phyloP scores from a whole-genome alignment of 2,888 invertebrate genomes.

The Papilio elwesi region DNA sequence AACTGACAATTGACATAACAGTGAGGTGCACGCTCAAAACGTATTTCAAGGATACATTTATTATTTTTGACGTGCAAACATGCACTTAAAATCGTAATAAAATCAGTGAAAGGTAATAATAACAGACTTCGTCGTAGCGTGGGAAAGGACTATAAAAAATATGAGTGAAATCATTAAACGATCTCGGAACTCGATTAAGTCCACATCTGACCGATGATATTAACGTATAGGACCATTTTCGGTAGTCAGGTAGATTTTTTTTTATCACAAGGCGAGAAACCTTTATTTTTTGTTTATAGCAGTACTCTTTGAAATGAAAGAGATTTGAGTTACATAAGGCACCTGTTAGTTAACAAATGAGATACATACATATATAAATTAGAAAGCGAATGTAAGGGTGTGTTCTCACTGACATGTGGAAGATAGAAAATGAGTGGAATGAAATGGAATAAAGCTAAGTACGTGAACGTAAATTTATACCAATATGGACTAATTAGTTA shows the following conservation, averaged over 20 bases:
- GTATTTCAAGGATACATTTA: too few species aligned
- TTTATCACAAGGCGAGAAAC: constrained; percentile 31
- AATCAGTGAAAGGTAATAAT: constrained; percentile 30
- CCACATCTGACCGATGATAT: constrained; percentile 68
- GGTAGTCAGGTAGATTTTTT: constrained; percentile 68
- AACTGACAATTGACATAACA: too few species aligned
- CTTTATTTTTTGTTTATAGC: constrained; percentile 33
- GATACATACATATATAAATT: constrained; percentile 29
- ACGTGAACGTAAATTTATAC: too few species aligned
- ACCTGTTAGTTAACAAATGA: constrained; percentile 37
- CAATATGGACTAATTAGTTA: too few species aligned
- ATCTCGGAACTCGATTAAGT: constrained; percentile 59
- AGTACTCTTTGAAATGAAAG: constrained; percentile 3
- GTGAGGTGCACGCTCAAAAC: too few species aligned
- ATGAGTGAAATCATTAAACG: constrained; percentile 54
- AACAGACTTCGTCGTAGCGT: constrained; percentile 53
- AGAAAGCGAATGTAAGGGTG: constrained; percentile 30
- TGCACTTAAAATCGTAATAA: not conserved
- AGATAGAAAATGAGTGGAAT: not conserved
- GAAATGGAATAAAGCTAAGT: too few species aligned
- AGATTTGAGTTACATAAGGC: constrained; percentile 40
- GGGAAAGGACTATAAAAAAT: constrained; percentile 63
- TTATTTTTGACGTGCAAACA: too few species aligned
- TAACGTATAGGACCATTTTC: constrained; percentile 52
- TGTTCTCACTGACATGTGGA: not conserved